These are phyloP conservation scores for Nasonia vitripennis DNA, from an alignment of 1,140 invertebrate genomes.

Conservation along the genomic window DNA sequence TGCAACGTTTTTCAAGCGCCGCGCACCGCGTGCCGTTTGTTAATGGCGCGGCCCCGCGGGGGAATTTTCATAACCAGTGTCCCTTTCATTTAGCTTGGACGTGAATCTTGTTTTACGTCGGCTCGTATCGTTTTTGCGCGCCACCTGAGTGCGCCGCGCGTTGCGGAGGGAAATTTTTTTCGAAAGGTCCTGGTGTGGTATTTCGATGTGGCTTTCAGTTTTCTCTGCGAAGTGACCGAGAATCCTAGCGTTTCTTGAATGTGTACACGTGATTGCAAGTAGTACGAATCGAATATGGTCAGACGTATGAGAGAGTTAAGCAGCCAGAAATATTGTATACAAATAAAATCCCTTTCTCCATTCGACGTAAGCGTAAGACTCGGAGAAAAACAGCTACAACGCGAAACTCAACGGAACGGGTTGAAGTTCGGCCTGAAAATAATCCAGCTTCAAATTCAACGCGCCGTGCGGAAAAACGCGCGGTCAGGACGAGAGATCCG, in stretches of 20 bases:
- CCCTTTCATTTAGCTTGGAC: constrained; percentile 22
- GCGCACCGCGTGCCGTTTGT: not conserved
- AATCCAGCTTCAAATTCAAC: not conserved
- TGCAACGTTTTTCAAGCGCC: constrained; percentile 32
- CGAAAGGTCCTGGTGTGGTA: not conserved
- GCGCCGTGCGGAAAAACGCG: not conserved
- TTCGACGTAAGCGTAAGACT: not conserved
- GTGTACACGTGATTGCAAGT: not conserved
- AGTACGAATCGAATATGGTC: not conserved
- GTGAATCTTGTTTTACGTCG: constrained; percentile 8
- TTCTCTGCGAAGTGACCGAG: not conserved
- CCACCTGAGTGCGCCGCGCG: not conserved
- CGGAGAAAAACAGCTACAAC: not conserved
- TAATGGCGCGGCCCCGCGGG: not conserved
- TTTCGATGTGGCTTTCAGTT: not conserved
- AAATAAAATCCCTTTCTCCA: not conserved
- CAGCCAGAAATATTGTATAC: too few species aligned
- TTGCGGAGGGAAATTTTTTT: not conserved
- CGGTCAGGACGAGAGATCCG: not conserved
- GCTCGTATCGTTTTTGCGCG: not conserved
- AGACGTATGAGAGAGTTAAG: not conserved
- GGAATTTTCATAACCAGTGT: not conserved
- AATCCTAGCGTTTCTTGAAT: too few species aligned
- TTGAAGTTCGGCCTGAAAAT: not conserved
- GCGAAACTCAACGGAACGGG: not conserved